Base-by-base conservation (phyloP, 2,113 vertebrate species). In the Sakesphorus luctuosus region DNA sequence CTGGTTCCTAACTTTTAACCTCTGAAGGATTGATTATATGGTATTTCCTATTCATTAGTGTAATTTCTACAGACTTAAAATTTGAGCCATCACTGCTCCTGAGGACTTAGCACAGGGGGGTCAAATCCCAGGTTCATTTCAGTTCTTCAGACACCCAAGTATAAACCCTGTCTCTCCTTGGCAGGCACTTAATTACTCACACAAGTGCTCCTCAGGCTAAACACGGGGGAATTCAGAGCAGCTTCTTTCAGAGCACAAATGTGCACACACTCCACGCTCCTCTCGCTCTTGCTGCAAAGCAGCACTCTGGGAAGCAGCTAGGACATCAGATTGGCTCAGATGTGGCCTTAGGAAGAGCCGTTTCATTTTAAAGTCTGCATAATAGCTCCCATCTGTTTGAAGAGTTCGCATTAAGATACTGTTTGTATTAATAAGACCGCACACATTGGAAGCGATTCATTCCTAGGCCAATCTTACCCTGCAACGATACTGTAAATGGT, bases 401-500 rank as follows among this genome's bases (percentile, higher is more conserved):
- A 77, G 40, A 66, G 83, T 33, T 26, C 55, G 76, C 77, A 56
- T 82, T 84, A 75, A 72, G 58, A 92, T 88, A 53, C 1, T 87
- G 88, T 93, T 95, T 95, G 88, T 89, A 83, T 92, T 92, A 97
- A 92, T 94, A 90, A 76, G 88, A 89, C 93, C 0, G 66, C 90
- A 90, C 90, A 71, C 83, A 89, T 17, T 56, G 83, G 93, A 94
- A 95, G 68, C 8, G 0, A 86, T 90, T 94, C 66, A 78, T 69
- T 81, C 76, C 76, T 66, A 68, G 69, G 76, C 88, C 76, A 75
- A 25, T 93, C 82, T 84, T 95, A 93, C 85, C 88, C 90, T 86
- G 83, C 83, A 92, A 58, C 1, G 62, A 95, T 94, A 96, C 96
- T 97, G 96, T 96, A 96, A 96, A 95, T 96, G 92, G 93, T 94